These are phyloP conservation scores for Anabas testudineus DNA, from an alignment of 2,797 vertebrate genomes.

Conservation along the genomic window DNA sequence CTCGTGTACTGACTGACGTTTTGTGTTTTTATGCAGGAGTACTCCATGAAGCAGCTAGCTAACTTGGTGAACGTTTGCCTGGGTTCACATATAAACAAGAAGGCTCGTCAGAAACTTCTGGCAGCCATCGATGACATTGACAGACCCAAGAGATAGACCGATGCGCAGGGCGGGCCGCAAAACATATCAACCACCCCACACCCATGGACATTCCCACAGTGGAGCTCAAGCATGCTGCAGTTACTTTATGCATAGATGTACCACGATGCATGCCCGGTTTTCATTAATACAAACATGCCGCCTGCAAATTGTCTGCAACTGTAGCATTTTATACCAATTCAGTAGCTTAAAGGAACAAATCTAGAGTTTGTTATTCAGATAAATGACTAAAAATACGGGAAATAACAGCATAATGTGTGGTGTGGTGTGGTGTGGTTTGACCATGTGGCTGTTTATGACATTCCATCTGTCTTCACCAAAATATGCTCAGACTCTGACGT, in stretches of 20 bases:
- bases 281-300: slow-evolving; percentile 17
- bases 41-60: slow-evolving; percentile 97
- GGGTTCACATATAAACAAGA: slow-evolving; percentile 99
- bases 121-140: slow-evolving; percentile 97
- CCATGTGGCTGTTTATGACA: background rate
- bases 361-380: slow-evolving; percentile 4
- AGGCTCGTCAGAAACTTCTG: slow-evolving; percentile 95
- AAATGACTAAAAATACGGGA: background rate
- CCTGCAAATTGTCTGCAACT: background rate
- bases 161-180: background rate
- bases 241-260: slow-evolving; percentile 7
- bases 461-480: slow-evolving; percentile 9
- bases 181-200: background rate
- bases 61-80: slow-evolving; percentile 98
- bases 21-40: slow-evolving; percentile 86
- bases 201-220: slow-evolving; percentile 27
- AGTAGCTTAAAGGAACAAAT: background rate
- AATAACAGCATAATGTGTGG: background rate
- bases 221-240: slow-evolving; percentile 44
- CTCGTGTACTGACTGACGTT: background rate
- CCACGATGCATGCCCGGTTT: slow-evolving; percentile 17
- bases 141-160: slow-evolving; percentile 95
- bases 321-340: background rate
- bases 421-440: background rate
- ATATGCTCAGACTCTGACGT: background rate